Evolutionary conservation across 2,888 invertebrate species (phyloP).

Genomic region (Anthrax anthrax): DNA sequence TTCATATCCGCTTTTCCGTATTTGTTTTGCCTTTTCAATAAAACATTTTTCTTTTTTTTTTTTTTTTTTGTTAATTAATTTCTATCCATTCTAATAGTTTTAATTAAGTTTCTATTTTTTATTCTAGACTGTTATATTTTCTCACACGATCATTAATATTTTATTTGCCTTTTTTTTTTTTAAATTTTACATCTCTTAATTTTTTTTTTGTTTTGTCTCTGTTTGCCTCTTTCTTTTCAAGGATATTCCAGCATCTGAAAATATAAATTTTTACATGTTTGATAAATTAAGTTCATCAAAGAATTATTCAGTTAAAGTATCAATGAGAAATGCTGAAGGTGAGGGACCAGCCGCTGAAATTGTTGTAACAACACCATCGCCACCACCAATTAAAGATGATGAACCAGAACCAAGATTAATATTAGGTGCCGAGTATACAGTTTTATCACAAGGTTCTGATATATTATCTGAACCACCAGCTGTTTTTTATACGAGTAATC

Average conservation of each 20-base stretch:
- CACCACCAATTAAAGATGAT: slow-evolving; percentile 12
- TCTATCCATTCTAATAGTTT: neutral
- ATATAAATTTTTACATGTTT: slow-evolving; percentile 59
- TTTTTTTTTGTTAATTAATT: neutral
- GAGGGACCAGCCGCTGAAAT: slow-evolving; percentile 57
- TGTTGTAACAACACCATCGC: slow-evolving; percentile 49
- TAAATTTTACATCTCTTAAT: neutral
- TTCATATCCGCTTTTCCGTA: slow-evolving; percentile 1
- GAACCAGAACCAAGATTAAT: slow-evolving; percentile 36
- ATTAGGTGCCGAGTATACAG: slow-evolving; percentile 51
- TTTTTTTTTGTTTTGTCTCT: neutral
- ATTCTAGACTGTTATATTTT: no score
- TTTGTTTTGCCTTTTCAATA: neutral
- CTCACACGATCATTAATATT: neutral
- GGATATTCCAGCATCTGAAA: slow-evolving; percentile 62
- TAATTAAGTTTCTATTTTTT: neutral
- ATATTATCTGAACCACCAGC: slow-evolving; percentile 13
- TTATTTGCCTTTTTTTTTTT: no score
- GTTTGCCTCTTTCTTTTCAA: slow-evolving; percentile 19
- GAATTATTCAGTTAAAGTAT: slow-evolving; percentile 62
- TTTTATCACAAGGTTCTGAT: slow-evolving; percentile 47
- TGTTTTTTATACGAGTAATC: slow-evolving; percentile 22
- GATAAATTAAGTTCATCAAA: slow-evolving; percentile 55
- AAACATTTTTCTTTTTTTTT: neutral
- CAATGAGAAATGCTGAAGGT: slow-evolving; percentile 67